phyloP scores from a whole-genome alignment of 2,888 invertebrate species.

The Trachelus troglodyta region DNA sequence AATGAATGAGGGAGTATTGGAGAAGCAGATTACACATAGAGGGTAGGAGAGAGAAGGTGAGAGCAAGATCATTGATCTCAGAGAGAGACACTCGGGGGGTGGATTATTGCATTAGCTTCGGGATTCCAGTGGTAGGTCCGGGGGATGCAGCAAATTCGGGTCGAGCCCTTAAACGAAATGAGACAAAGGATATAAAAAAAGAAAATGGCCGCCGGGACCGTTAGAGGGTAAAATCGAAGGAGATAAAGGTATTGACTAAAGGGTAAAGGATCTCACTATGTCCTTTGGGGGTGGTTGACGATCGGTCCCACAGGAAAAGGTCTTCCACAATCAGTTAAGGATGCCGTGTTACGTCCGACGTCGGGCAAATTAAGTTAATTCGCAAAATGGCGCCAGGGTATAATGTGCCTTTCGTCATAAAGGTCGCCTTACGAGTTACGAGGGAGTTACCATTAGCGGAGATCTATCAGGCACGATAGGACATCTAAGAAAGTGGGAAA shows the following conservation, averaged over 20 bases:
- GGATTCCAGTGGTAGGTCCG: not conserved
- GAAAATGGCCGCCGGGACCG: not conserved
- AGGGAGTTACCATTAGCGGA: conserved; percentile 46
- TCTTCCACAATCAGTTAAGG: conserved; percentile 4
- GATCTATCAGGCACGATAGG: conserved; percentile 48
- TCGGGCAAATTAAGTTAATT: conserved; percentile 11
- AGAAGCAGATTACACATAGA: conserved; percentile 1
- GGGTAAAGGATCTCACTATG: not conserved
- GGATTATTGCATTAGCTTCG: conserved; percentile 31
- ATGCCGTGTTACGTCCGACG: conserved; percentile 1
- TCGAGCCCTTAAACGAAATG: not conserved
- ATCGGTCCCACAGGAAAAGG: not conserved
- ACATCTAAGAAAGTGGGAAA: conserved; percentile 37
- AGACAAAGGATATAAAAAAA: not conserved
- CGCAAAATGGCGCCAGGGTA: not conserved
- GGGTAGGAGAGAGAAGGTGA: no score
- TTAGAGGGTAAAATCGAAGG: not conserved
- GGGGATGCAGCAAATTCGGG: not conserved
- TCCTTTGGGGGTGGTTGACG: not conserved
- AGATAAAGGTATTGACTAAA: not conserved
- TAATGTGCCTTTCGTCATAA: conserved; percentile 24
- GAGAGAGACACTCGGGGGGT: not conserved
- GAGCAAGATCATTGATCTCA: no score
- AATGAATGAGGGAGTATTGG: conserved; percentile 33
- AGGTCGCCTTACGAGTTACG: conserved; percentile 30